Base-by-base conservation (phyloP, 2,797 vertebrate species). In the Danio tinwini region DNA sequence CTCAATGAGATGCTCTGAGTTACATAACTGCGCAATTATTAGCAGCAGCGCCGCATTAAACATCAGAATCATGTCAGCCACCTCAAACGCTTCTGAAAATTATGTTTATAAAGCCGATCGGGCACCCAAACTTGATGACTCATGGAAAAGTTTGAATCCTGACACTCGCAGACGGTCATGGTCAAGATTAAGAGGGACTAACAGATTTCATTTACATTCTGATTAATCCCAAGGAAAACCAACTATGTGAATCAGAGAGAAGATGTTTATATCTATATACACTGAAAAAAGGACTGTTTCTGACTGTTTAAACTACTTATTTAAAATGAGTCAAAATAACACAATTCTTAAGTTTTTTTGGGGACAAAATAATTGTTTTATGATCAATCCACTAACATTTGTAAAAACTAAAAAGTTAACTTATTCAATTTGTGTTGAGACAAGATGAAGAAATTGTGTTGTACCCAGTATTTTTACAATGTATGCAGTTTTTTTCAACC, bases 11-110 rank as follows among this genome's bases (percentile, higher is more conserved):
- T 1, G 6, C 71, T 74, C 14, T 1, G 8, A 76, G 49, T 67
- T 67, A 65, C 49, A 67, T 76, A 76, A 76, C 58, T 45, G 3
- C 1, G 5, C 58, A 74, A 63, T 63, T 74, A 62, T 63, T 29
- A 67, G 62, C 39, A 16, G 17, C 49, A 44, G 19, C 9, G 0
- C 74, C 11, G 4, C 39, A 44, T 76, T 17, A 65, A 65, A 21
- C 74, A 55, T 76, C 39, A 76, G 59, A 74, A 74, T 63, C 58
- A 62, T 74, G 58, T 74, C 72, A 74, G 72, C 29, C 1, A 5
- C 16, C 45, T 63, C 58, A 62, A 63, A 29, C 45, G 62, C n/a
- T 21, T 76, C 17, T 29, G 50, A 76, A 65, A 64, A 55, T 44
- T 13, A 53, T 55, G 50, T 64, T 56, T 55, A 21, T 53, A 56